These are phyloP conservation scores for Chorisops tibialis DNA, from an alignment of 2,888 invertebrate genomes.

Conservation along the genomic window DNA sequence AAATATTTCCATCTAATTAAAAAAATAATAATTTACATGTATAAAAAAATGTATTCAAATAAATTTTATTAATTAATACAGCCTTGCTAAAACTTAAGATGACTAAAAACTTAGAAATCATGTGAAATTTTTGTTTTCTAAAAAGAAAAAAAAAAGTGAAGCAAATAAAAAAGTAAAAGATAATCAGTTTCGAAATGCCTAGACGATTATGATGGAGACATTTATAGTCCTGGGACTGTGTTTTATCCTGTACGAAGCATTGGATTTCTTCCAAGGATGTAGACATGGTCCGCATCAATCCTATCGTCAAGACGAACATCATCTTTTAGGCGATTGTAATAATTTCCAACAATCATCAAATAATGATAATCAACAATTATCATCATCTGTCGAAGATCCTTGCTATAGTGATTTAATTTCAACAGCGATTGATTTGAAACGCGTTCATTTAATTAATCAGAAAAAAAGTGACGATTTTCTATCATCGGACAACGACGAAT, in stretches of 20 bases:
- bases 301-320: slow-evolving; percentile 1
- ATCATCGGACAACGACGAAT: slow-evolving; percentile 22
- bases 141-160: neutral
- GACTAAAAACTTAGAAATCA: neutral
- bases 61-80: no score
- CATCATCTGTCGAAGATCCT: neutral
- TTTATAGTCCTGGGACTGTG: slow-evolving; percentile 65
- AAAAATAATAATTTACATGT: neutral
- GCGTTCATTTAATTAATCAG: slow-evolving; percentile 40
- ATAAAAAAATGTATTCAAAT: neutral
- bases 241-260: slow-evolving; percentile 65
- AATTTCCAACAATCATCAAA: neutral
- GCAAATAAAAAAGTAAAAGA: neutral
- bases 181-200: slow-evolving; percentile 1
- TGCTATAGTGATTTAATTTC: no score
- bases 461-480: slow-evolving; percentile 2
- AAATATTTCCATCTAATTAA: neutral
- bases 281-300: slow-evolving; percentile 42
- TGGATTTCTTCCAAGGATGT: slow-evolving; percentile 61
- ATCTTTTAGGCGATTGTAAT: neutral
- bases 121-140: no score
- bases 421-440: slow-evolving; percentile 39
- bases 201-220: slow-evolving; percentile 57
- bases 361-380: neutral
- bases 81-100: neutral